Evolutionary conservation across 2,797 vertebrate species (phyloP).

Genomic region (Nasua narica): DNA sequence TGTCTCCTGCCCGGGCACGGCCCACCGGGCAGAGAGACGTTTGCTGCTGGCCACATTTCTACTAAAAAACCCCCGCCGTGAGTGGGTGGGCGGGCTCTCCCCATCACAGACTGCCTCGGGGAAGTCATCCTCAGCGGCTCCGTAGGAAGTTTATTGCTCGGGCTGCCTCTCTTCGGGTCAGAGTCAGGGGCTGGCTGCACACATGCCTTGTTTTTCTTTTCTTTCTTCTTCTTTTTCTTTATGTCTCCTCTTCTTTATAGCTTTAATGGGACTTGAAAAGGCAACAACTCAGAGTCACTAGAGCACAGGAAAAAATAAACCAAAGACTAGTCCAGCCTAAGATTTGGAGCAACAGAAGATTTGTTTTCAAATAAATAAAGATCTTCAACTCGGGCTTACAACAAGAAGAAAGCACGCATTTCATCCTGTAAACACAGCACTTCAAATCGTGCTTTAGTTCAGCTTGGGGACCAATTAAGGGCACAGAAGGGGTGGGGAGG

Average conservation of each 20-base stretch:
- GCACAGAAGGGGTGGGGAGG: neutral
- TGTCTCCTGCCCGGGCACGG: neutral
- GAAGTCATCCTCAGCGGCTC: neutral
- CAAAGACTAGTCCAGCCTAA: neutral
- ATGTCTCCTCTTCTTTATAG: neutral
- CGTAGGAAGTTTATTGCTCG: rapidly evolving
- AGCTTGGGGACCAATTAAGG: rapidly evolving
- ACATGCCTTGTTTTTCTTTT: neutral
- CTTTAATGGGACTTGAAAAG: neutral
- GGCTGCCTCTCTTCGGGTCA: neutral
- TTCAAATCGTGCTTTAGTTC: neutral
- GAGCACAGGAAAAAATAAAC: neutral
- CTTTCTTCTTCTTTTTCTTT: neutral
- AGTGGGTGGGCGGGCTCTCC: neutral
- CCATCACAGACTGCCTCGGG: neutral
- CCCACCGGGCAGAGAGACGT: neutral
- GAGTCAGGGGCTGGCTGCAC: neutral
- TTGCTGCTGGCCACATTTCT: neutral
- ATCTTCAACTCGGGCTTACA: neutral
- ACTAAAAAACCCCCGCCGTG: neutral
- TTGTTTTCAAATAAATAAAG: neutral
- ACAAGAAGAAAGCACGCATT: neutral
- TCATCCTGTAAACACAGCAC: neutral
- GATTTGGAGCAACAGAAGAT: neutral
- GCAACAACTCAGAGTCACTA: neutral